phyloP scores from a whole-genome alignment of 2,888 invertebrate species.

The Pharmacophagus antenor region DNA sequence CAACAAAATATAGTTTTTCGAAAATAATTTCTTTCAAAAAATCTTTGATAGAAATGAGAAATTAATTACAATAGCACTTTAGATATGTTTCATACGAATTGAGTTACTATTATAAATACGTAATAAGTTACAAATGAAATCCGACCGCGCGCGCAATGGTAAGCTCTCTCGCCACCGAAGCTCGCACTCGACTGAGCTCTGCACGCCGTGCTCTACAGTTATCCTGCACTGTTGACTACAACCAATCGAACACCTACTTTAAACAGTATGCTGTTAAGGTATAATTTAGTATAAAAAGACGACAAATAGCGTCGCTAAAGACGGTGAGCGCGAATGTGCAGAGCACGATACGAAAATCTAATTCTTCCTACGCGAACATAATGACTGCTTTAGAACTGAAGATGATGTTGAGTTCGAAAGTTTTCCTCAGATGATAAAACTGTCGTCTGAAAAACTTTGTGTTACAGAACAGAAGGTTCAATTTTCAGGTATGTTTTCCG shows the following conservation, averaged over 20 bases:
- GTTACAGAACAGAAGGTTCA: conserved; percentile 60
- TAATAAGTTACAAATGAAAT: conserved; percentile 64
- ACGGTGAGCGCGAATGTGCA: conserved; percentile 53
- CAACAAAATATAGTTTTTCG: neutral
- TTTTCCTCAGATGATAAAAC: conserved; percentile 55
- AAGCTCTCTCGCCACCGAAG: conserved; percentile 55
- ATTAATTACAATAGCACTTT: neutral
- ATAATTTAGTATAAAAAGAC: conserved; percentile 37
- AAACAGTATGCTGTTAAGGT: conserved; percentile 38
- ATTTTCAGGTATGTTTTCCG: conserved; percentile 57
- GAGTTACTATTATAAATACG: conserved; percentile 43
- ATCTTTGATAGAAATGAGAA: neutral
- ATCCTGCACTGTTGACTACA: conserved; percentile 43
- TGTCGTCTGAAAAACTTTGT: conserved; percentile 52
- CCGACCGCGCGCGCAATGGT: conserved; percentile 39
- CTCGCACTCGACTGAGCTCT: conserved; percentile 71
- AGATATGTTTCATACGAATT: neutral
- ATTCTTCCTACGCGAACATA: conserved; percentile 72
- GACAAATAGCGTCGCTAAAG: conserved; percentile 34
- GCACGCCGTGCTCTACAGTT: conserved; percentile 53
- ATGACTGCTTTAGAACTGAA: conserved; percentile 74
- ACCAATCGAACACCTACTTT: conserved; percentile 47
- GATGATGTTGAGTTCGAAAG: conserved; percentile 61
- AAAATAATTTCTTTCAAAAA: neutral
- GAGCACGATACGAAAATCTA: conserved; percentile 68